Evolutionary conservation across 2,113 vertebrate genomes (phyloP).

Genomic region (Maylandia zebra): DNA sequence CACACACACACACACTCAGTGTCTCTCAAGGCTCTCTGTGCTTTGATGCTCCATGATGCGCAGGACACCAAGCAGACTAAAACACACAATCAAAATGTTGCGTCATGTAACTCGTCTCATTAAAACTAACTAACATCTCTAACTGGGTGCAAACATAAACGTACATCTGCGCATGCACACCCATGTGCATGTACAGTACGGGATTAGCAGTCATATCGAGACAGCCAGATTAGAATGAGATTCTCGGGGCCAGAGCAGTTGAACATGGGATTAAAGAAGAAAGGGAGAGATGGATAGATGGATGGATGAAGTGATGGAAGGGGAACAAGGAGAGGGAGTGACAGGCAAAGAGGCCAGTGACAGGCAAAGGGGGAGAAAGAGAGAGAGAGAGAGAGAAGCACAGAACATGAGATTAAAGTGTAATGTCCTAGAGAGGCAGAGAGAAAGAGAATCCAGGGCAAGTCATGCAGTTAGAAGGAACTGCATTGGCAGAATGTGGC

Average conservation of each 20-base stretch:
- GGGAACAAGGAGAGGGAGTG: constrained; percentile 14
- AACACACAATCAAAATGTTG: constrained; percentile 31
- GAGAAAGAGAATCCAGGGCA: constrained; percentile 53
- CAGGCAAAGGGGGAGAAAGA: not conserved
- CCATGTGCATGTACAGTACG: not conserved
- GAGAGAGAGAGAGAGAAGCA: not conserved
- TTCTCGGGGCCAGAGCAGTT: constrained; percentile 30
- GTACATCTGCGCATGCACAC: not conserved
- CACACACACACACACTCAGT: accelerated
- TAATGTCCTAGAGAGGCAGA: constrained; percentile 55
- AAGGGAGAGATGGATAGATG: constrained; percentile 7
- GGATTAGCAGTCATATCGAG: constrained; percentile 56
- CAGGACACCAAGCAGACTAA: not conserved
- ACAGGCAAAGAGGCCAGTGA: constrained; percentile 2
- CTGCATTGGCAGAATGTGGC: constrained; percentile 57
- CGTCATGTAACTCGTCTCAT: not conserved
- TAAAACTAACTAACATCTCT: not conserved
- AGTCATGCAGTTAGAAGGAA: constrained; percentile 50
- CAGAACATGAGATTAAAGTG: constrained; percentile 62
- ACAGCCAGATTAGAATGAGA: constrained; percentile 57
- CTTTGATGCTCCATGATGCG: not conserved
- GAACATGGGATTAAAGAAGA: constrained; percentile 62
- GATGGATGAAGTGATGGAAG: constrained; percentile 29
- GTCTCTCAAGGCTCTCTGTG: not conserved
- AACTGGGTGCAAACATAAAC: constrained; percentile 16